These are phyloP conservation scores for Mixornis gularis DNA, from an alignment of 2,113 vertebrate species.

Conservation along the genomic window DNA sequence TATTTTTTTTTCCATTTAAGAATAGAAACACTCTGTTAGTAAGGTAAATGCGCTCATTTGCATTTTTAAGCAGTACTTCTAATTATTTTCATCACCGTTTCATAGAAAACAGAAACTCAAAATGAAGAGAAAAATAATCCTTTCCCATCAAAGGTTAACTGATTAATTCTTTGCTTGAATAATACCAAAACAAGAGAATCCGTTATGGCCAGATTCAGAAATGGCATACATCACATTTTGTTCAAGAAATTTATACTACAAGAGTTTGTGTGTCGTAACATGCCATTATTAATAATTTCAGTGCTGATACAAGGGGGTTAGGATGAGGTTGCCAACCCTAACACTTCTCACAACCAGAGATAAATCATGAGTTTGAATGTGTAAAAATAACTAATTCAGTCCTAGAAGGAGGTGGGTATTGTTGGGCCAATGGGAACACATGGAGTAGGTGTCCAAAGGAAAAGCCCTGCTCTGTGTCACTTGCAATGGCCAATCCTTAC, in stretches of 20 bases:
- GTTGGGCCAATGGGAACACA: neutral
- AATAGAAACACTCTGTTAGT: neutral
- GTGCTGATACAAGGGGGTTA: neutral
- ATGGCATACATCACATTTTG: neutral
- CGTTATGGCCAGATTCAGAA: neutral
- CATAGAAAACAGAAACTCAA: slow-evolving; percentile 17
- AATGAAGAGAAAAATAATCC: neutral
- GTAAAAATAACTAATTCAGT: neutral
- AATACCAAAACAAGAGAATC: neutral
- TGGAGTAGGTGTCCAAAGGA: neutral
- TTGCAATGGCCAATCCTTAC: neutral
- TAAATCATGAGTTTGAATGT: neutral
- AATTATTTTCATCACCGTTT: slow-evolving; percentile 8
- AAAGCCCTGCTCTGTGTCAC: neutral
- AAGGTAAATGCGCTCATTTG: neutral
- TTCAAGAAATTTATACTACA: neutral
- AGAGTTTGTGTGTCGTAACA: neutral
- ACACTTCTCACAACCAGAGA: neutral
- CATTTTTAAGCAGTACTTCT: neutral
- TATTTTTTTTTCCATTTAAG: neutral
- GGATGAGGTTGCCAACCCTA: neutral
- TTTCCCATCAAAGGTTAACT: neutral
- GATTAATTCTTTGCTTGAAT: neutral
- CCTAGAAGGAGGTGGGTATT: neutral
- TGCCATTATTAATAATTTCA: neutral